Base-by-base conservation (phyloP, 2,797 vertebrate species). In the Peromyscus eremicus region DNA sequence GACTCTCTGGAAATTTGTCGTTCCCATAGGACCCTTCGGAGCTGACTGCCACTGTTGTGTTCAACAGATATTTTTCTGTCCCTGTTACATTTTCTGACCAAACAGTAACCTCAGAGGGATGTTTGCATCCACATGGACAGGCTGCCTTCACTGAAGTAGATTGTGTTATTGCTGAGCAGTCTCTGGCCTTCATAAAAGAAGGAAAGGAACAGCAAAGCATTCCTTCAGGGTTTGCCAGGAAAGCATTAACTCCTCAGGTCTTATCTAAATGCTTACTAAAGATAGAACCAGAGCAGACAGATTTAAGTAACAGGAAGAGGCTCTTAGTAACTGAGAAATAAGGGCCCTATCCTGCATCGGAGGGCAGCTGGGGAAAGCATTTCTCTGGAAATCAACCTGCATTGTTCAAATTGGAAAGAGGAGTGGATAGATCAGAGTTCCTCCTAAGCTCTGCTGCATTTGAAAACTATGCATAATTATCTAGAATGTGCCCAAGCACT, bases 201-300 rank as follows among this genome's bases (percentile, higher is more conserved):
- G 55, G 32, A 46, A 70, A 91, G 68, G 62, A 94, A 79, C 10
- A 83, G 80, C 49, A 76, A 94, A 95, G 79, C 64, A 40, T 81
- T 92, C 88, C 86, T 93, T 73, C 88, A 92, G 95, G 85, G 89
- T 95, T 95, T 92, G 60, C 92, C 80, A 96, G 89, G 80, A 94
- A 96, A 96, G 86, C 81, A 90, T 87, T 84, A 94, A 81, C 86
- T 90, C 68, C 40, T 94, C 68, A 70, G 85, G 60, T 93, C 77
- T 96, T 96, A 94, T 85, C 94, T 96, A 92, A 90, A 95, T 68
- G 91, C 87, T 43, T 92, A 64, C 94, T 97, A 91, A 97, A 96
- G 91, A 91, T 23, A 97, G 95, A 95, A 86, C 23, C 52, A 49
- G 75, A 92, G 75, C 40, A 93, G 68, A 92, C 9, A 62, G 70